Conservation (phyloP, 2,797 vertebrate species). For the Lagothrix lagotricha region DNA sequence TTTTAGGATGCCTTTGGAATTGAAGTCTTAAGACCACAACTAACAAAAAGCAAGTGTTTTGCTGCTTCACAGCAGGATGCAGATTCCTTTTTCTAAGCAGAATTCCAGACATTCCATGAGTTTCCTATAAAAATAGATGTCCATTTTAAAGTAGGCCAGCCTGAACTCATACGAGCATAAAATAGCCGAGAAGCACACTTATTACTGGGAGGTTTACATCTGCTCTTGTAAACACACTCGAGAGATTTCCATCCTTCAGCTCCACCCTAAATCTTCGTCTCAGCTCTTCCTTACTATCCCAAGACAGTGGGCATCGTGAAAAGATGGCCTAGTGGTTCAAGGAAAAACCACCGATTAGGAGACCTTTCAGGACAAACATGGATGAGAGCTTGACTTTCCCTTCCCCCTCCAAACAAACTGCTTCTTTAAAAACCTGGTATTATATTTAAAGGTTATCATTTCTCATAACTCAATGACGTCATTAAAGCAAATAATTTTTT, state of each 20-base stretch:
- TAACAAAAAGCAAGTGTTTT: constrained; percentile 60
- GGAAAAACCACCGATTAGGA: background rate
- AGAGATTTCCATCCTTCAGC: background rate
- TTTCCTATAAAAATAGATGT: constrained; percentile 81
- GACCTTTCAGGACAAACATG: background rate
- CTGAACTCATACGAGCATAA: constrained; percentile 45
- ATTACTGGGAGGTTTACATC: background rate
- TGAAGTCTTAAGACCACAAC: constrained; percentile 72
- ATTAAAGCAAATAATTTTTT: constrained; percentile 39
- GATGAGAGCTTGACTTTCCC: background rate
- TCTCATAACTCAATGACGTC: constrained; percentile 11
- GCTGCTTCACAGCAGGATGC: constrained; percentile 83
- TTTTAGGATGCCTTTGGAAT: constrained; percentile 76
- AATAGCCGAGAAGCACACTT: constrained; percentile 21
- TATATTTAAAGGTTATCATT: constrained; percentile 18
- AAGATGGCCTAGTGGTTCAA: background rate
- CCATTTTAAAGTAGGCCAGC: constrained; percentile 70
- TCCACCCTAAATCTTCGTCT: background rate
- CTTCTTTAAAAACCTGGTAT: background rate
- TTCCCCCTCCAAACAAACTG: background rate
- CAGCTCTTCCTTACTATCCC: background rate
- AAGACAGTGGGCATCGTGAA: background rate
- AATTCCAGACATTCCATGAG: constrained; percentile 85
- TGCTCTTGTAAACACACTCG: background rate
- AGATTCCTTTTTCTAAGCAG: constrained; percentile 81